Evolutionary conservation across 2,797 vertebrate genomes (phyloP).

Genomic region (Tinamus major): DNA sequence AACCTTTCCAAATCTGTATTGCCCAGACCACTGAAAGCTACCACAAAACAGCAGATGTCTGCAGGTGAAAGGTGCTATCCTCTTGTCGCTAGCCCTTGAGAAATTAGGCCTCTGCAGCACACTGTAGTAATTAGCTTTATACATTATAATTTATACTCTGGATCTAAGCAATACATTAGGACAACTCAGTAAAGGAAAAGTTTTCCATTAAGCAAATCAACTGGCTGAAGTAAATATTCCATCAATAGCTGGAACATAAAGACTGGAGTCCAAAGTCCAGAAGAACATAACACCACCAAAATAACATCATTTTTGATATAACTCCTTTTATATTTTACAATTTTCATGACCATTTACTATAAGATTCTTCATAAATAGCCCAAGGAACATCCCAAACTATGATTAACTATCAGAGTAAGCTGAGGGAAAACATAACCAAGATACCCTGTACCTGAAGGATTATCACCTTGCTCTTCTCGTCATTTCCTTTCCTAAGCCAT

Average conservation of each 20-base stretch:
- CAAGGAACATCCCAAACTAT: constrained; percentile 25
- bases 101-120: background rate
- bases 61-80: background rate
- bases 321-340: background rate
- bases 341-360: background rate
- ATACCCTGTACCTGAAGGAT: constrained; percentile 10
- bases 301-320: background rate
- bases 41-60: background rate
- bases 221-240: background rate
- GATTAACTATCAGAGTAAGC: constrained; percentile 30
- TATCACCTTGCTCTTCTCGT: background rate
- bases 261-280: background rate
- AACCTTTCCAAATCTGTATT: background rate
- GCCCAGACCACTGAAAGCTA: background rate
- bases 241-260: background rate
- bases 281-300: background rate
- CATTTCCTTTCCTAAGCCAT: constrained; percentile 5
- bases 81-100: background rate
- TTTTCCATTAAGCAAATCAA: background rate
- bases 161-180: background rate
- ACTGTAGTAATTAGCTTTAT: background rate
- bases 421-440: background rate
- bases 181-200: background rate
- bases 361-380: background rate
- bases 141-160: background rate